Evolutionary conservation across 2,113 vertebrate species (phyloP).

Genomic region (Brachypodius melanocephalos): DNA sequence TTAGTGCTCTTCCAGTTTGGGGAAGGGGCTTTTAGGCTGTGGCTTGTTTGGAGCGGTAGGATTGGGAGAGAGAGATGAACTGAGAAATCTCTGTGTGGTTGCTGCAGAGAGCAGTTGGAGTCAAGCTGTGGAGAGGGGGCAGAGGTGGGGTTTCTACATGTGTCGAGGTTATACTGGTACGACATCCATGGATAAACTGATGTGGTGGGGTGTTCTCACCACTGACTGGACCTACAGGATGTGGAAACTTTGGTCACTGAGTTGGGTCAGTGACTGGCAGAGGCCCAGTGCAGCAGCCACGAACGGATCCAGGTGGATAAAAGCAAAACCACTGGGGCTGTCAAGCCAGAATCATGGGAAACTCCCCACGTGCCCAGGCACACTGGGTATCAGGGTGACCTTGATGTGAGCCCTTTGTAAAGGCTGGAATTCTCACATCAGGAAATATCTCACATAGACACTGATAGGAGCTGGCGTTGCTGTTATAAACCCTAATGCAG

Average conservation of each 20-base stretch:
- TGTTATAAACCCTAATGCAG: slow-evolving; percentile 1
- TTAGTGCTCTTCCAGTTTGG: not conserved
- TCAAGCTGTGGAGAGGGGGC: not conserved
- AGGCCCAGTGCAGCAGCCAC: not conserved
- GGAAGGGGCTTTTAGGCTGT: not conserved
- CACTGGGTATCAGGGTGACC: not conserved
- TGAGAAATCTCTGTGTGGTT: not conserved
- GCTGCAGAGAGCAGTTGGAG: not conserved
- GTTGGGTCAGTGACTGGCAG: not conserved
- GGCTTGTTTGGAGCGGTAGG: not conserved
- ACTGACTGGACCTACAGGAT: not conserved
- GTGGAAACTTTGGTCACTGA: not conserved
- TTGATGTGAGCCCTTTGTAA: not conserved
- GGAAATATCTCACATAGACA: not conserved
- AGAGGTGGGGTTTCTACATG: not conserved
- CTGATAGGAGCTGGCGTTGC: not conserved
- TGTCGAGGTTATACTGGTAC: not conserved
- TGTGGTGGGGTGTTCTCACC: not conserved
- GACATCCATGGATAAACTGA: not conserved
- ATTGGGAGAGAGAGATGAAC: not conserved
- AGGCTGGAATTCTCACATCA: not conserved
- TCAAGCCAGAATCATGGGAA: not conserved
- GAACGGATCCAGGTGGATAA: not conserved
- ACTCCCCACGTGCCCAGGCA: not conserved
- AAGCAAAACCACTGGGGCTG: not conserved